Percentiles rank a stretch among this genome's conserved stretches.
phyloP scores from a whole-genome alignment of 2,797 vertebrate species.

The Myiotriccus ornatus region DNA sequence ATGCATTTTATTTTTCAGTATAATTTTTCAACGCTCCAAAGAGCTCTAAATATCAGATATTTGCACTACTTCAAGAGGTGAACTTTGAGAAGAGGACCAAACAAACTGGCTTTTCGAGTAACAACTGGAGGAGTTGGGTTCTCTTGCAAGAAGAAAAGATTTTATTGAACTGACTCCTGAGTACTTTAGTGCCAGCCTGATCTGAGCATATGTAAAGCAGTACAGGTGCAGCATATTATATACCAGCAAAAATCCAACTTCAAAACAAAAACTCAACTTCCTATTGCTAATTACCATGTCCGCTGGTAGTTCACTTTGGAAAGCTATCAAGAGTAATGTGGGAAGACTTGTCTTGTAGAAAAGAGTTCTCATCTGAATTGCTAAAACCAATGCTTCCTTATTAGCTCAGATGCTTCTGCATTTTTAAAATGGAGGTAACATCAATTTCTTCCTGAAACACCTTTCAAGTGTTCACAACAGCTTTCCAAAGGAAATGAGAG shows the following conservation, averaged over 20 bases:
- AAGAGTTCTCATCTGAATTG: not conserved
- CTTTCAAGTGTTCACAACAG: not conserved
- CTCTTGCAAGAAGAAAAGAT: not conserved
- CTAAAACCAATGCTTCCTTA: not conserved
- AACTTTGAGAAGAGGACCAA: not conserved
- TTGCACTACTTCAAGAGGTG: not conserved
- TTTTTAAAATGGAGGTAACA: not conserved
- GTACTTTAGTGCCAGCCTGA: not conserved
- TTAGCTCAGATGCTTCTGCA: not conserved
- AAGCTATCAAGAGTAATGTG: not conserved
- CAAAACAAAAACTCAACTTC: not conserved
- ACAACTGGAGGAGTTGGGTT: not conserved
- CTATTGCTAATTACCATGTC: not conserved
- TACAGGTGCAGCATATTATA: not conserved
- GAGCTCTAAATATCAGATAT: not conserved
- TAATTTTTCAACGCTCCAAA: not conserved
- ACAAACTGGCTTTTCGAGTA: not conserved
- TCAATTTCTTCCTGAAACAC: not conserved
- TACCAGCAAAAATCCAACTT: not conserved
- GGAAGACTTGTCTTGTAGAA: not conserved
- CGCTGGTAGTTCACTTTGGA: not conserved
- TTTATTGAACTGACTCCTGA: not conserved
- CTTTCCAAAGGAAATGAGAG: not conserved
- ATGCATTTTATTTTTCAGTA: not conserved
- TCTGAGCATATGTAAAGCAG: not conserved